Evolutionary conservation across 2,113 vertebrate species (phyloP).

Genomic region (Daphoenositta chrysoptera): DNA sequence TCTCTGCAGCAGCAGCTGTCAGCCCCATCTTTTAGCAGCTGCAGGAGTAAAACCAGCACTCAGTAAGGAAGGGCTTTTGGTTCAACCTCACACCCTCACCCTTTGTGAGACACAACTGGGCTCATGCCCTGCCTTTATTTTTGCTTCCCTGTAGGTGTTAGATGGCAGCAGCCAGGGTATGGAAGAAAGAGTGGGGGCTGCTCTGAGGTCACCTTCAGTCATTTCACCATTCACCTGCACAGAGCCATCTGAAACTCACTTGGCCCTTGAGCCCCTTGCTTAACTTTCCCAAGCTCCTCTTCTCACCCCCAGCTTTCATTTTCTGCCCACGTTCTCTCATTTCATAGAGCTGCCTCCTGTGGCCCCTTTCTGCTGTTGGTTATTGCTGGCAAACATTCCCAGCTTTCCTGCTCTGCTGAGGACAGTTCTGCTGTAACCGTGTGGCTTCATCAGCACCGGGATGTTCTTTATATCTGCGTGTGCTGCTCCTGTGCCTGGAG

Average conservation of each 20-base stretch:
- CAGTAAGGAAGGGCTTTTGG: background rate
- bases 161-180: background rate
- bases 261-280: background rate
- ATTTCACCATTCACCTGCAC: background rate
- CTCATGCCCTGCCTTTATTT: background rate
- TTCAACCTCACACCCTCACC: background rate
- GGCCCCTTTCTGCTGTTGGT: background rate
- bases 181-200: background rate
- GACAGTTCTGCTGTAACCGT: background rate
- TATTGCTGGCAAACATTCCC: background rate
- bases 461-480: background rate
- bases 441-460: background rate
- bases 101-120: background rate
- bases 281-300: background rate
- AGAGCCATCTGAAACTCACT: background rate
- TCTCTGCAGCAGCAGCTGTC: background rate
- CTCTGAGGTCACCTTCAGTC: background rate
- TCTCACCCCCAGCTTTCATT: background rate
- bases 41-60: background rate
- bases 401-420: background rate
- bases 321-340: fast-evolving
- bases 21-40: background rate
- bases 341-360: background rate
- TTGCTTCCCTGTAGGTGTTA: background rate
- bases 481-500: background rate